Evolutionary conservation across 2,888 invertebrate genomes (phyloP).

Genomic region (Cheiracanthium punctorium): DNA sequence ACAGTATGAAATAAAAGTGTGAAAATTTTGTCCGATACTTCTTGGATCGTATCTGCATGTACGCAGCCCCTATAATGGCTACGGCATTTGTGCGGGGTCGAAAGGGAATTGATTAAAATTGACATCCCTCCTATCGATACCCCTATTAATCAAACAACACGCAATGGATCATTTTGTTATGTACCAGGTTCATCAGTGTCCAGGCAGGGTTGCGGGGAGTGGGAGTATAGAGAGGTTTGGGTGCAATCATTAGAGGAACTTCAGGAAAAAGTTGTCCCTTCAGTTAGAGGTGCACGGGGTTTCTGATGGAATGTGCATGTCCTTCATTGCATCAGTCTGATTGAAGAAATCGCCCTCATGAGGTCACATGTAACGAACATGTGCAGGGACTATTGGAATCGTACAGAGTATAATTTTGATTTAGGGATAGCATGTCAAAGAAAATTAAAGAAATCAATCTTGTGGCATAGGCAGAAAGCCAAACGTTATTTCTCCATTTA

Average conservation of each 20-base stretch:
- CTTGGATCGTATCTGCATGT: not conserved
- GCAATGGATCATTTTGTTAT: not conserved
- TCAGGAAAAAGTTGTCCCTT: not conserved
- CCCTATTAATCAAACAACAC: constrained; percentile 51
- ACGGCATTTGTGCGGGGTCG: constrained; percentile 19
- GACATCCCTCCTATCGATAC: constrained; percentile 2
- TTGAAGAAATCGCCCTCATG: not conserved
- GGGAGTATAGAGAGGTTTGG: not conserved
- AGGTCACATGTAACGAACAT: not conserved
- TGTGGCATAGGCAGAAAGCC: no score
- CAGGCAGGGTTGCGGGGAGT: not conserved
- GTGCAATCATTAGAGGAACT: not conserved
- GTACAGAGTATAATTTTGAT: not conserved
- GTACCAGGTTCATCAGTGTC: not conserved
- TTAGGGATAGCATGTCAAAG: not conserved
- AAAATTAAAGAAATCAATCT: not conserved
- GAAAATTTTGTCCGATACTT: no score
- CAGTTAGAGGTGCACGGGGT: not conserved
- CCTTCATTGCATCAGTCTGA: not conserved
- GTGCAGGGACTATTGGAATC: not conserved
- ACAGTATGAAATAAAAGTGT: no score
- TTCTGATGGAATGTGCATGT: not conserved
- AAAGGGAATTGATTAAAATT: constrained; percentile 38
- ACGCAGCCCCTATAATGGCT: not conserved
- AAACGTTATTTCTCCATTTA: no score